Conservation (phyloP, 2,888 invertebrate genomes). For the Lycophotia porphyrea region DNA sequence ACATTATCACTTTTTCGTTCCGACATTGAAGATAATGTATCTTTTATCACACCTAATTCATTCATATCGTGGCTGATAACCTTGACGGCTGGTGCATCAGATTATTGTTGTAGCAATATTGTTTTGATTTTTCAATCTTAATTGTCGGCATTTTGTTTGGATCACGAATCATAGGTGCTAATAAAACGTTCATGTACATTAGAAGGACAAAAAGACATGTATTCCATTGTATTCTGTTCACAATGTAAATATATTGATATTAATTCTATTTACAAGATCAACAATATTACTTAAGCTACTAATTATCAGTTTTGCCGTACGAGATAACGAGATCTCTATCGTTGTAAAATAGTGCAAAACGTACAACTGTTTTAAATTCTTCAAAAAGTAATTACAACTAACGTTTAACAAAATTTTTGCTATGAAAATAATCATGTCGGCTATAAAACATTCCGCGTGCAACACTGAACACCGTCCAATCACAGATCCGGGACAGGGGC, state of each 20-base stretch:
- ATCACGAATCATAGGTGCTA: constrained; percentile 34
- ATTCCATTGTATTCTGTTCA: constrained; percentile 41
- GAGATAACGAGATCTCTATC: constrained; percentile 45
- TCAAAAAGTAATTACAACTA: constrained; percentile 12
- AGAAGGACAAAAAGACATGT: constrained; percentile 19
- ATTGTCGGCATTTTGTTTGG: constrained; percentile 36
- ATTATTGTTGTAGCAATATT: constrained; percentile 57
- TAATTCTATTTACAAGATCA: constrained; percentile 54
- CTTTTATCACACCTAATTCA: constrained; percentile 72
- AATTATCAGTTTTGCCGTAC: constrained; percentile 48
- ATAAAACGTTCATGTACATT: constrained; percentile 41
- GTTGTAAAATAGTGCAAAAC: constrained; percentile 41
- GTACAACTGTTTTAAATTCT: constrained; percentile 9
- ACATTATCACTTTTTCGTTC: constrained; percentile 61
- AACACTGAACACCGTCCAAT: constrained; percentile 48
- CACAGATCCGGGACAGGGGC: constrained; percentile 40
- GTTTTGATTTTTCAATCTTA: constrained; percentile 65
- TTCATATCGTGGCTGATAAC: constrained; percentile 78
- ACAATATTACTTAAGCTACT: constrained; percentile 44
- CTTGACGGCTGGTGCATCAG: constrained; percentile 71
- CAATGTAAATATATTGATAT: constrained; percentile 51
- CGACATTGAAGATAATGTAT: constrained; percentile 68
- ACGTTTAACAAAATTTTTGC: not conserved
- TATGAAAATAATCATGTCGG: constrained; percentile 28
- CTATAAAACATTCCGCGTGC: constrained; percentile 49